A percentile compares a stretch with the other conserved stretches of the same genome.
Evolutionary conservation across 1,140 invertebrate species (phyloP).

Genomic region (Archivesica marissinica): DNA sequence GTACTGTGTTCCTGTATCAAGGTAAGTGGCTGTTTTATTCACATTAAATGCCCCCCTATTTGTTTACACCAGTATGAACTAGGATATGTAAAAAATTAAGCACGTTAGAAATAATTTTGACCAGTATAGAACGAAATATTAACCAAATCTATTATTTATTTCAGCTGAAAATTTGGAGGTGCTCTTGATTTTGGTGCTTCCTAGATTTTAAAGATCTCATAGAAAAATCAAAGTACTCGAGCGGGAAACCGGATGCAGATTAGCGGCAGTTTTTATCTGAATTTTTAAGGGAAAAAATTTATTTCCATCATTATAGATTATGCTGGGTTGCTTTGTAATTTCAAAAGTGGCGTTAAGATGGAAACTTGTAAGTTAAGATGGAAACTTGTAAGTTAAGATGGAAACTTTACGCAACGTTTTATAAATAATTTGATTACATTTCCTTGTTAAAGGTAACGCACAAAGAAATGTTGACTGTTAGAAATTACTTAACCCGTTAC

Average conservation of each 20-base stretch:
- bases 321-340: slow-evolving; percentile 49
- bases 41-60: not conserved
- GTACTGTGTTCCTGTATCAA: not conserved
- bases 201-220: slow-evolving; percentile 56
- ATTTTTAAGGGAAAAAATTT: too few species aligned
- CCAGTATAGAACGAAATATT: not conserved
- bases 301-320: slow-evolving; percentile 23
- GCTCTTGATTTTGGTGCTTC: slow-evolving; percentile 49
- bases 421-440: too few species aligned
- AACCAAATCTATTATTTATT: slow-evolving; percentile 44
- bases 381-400: too few species aligned
- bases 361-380: too few species aligned
- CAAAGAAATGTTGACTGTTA: too few species aligned
- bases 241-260: slow-evolving; percentile 21
- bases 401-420: too few species aligned
- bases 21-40: slow-evolving; percentile 4
- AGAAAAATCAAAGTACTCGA: slow-evolving; percentile 37
- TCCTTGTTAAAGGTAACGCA: too few species aligned
- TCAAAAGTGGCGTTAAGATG: too few species aligned
- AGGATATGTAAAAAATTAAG: not conserved
- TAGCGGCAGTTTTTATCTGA: not conserved
- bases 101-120: too few species aligned
- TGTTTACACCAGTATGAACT: not conserved
- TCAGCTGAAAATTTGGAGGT: slow-evolving; percentile 53
- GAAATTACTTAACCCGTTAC: too few species aligned